phyloP scores from a whole-genome alignment of 1,140 invertebrate species.

The Drosophila rufa region DNA sequence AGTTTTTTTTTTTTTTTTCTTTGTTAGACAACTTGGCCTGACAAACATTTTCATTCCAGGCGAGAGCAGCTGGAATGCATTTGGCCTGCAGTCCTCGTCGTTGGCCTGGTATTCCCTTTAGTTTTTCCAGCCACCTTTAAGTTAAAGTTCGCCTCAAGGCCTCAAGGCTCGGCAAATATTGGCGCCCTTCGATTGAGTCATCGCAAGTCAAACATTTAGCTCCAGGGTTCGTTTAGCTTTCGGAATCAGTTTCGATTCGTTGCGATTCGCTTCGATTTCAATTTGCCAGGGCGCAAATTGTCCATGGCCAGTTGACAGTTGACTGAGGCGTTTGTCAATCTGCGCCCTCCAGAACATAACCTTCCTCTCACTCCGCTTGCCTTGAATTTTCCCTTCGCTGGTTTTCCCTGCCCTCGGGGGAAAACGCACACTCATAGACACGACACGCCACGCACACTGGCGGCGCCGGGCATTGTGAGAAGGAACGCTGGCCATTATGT shows the following conservation, averaged over 20 bases:
- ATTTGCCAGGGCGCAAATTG: conserved; percentile 74
- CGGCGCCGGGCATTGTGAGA: conserved; percentile 25
- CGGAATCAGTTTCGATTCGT: conserved; percentile 37
- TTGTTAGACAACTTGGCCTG: conserved; percentile 52
- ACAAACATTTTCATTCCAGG: conserved; percentile 71
- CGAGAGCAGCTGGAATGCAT: conserved; percentile 55
- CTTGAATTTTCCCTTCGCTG: background rate
- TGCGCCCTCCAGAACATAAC: background rate
- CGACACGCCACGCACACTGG: conserved; percentile 1
- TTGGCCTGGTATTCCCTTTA: conserved; percentile 33
- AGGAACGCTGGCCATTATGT: conserved; percentile 50
- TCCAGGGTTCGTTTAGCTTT: conserved; percentile 34
- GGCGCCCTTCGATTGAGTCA: conserved; percentile 71
- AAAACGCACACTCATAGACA: conserved; percentile 27
- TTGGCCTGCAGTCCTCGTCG: conserved; percentile 48
- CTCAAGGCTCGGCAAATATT: conserved; percentile 49
- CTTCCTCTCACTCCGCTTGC: background rate
- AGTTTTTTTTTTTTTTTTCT: conserved; percentile 16
- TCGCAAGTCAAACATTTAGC: conserved; percentile 71
- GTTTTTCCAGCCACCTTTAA: conserved; percentile 56
- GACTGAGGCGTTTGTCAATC: conserved; percentile 51
- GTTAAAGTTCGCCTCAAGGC: conserved; percentile 11
- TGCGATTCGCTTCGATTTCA: conserved; percentile 69
- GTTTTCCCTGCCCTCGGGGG: conserved; percentile 10
- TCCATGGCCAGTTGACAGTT: conserved; percentile 59